Base-by-base conservation (phyloP, 1,140 invertebrate species). In the Drosophila bifasciata region DNA sequence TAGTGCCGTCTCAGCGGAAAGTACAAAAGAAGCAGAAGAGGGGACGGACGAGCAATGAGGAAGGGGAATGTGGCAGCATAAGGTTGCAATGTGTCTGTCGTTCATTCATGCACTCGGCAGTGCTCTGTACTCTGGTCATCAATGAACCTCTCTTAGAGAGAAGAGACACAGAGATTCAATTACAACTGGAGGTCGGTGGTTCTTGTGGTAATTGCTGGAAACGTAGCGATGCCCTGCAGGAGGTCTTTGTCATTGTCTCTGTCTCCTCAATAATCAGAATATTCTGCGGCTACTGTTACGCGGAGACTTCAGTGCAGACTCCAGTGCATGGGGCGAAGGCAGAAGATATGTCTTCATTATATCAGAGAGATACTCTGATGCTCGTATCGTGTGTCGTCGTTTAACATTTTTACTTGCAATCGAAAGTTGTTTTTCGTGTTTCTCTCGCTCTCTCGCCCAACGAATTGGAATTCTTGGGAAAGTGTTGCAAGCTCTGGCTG, bases 401-500 rank as follows among this genome's bases (percentile, higher is more conserved):
- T 68, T 55, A 55, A 17, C 59, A 73, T 57, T 75, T 45, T 51
- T 59, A 45, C 49, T 19, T 6, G 43, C 75, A 61, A 78, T 88
- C 83, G 78, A 86, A 86, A 86, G 83, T 85, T 88, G 81, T 74
- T 86, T 76, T 86, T 85, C 61, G 58, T 86, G 77, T 77, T 61
- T 53, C 53, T 51, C 41, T 53, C n/a, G 50, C 53, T 51, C 53
- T 56, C 41, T 11, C 32, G 3, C 28, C 28, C 28, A 36, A 36
- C 32, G 32, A 36, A 36, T 36, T 36, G 32, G 61, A 70, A 78
- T 86, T 86, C 77, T 86, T 68, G 59, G 50, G 81, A 88, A 81
- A 85, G 81, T 86, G 81, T 80, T 86, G 81, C 81, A 85, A 85
- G 48, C 71, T 36, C 49, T 41, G 49, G 44, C n/a, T 62, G 57